Percentiles rank a stretch among this genome's conserved stretches.
Evolutionary conservation across 2,888 invertebrate species (phyloP).

Genomic region (Ypsolopha scabrella): DNA sequence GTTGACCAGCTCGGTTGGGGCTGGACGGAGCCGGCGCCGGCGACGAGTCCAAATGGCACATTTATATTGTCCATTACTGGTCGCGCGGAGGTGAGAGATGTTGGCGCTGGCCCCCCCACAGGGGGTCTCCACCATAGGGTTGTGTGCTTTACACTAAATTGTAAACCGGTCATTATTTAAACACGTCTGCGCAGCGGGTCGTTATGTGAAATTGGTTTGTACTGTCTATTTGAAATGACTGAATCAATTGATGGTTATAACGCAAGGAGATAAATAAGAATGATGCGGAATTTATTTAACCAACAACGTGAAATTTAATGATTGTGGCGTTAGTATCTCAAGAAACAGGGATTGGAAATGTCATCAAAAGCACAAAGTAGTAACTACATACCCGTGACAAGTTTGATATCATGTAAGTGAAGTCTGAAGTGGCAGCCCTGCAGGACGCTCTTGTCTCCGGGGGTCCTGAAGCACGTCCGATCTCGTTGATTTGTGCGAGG

Average conservation of each 20-base stretch:
- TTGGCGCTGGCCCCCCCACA: constrained; percentile 50
- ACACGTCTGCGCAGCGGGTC: constrained; percentile 5
- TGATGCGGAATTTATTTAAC: no score
- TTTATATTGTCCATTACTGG: constrained; percentile 55
- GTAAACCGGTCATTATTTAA: constrained; percentile 2
- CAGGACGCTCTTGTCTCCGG: constrained; percentile 24
- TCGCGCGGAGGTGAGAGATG: constrained; percentile 61
- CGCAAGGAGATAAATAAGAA: no score
- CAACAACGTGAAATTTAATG: no score
- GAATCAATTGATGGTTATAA: neutral
- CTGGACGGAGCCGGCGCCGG: constrained; percentile 4
- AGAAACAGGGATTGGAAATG: no score
- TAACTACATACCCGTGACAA: no score
- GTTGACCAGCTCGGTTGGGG: no score
- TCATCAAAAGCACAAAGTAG: no score
- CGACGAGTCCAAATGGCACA: constrained; percentile 41
- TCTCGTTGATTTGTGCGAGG: constrained; percentile 63
- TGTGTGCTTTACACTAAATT: constrained; percentile 21
- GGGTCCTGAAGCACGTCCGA: constrained; percentile 43
- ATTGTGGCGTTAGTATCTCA: no score
- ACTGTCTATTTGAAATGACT: neutral
- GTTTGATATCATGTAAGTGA: no score
- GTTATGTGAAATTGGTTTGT: neutral
- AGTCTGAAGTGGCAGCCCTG: no score
- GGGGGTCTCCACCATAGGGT: constrained; percentile 38